Evolutionary conservation across 2,113 vertebrate genomes (phyloP), one percentile per base, ranked within the genome.

Genomic region (Girardinichthys multiradiatus): DNA sequence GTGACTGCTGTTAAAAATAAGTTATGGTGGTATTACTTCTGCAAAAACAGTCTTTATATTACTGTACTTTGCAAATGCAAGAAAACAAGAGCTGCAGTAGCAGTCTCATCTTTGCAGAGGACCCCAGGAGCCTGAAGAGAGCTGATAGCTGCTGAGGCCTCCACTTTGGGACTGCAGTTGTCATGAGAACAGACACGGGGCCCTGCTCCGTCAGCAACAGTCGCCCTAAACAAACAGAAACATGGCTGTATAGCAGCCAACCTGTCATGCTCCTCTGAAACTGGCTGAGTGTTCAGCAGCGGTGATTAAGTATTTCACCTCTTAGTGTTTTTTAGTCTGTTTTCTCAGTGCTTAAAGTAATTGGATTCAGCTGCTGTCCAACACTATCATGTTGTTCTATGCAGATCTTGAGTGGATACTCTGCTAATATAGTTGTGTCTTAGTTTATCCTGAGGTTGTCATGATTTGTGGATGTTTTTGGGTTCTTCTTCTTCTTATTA

Each of bases 101-200:
- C 62, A 28, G 37, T 33, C 45, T 45, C n/a, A 59, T 63, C 71
- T 74, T 68, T 29, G 24, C 64, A 6, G 61, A 80, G 57, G 28
- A 63, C 76, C 57, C n/a, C 4, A 2, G 28, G 29, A 72, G 59
- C 76, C 42, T 77, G 67, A 83, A 77, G 75, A 58, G 63, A 57
- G 72, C 5, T 26, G 66, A 78, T 70, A 68, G 72, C 62, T 54
- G 84, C 72, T 28, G 28, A 81, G 62, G 71, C 37, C 71, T 70
- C 66, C 33, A 15, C 21, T 2, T 33, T n/a, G 54, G 45, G 39
- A 48, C 37, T 8, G 1, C 9, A 64, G 83, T 78, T 74, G 79
- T 62, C 64, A 70, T 81, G 76, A 64, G 72, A 83, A 85, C 70
- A 69, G 70, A 76, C 35, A 24, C 39, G 57, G 66, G 21, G 35